Evolutionary conservation across 2,888 invertebrate species (phyloP).

Genomic region (Rhaphigaster nebulosa): DNA sequence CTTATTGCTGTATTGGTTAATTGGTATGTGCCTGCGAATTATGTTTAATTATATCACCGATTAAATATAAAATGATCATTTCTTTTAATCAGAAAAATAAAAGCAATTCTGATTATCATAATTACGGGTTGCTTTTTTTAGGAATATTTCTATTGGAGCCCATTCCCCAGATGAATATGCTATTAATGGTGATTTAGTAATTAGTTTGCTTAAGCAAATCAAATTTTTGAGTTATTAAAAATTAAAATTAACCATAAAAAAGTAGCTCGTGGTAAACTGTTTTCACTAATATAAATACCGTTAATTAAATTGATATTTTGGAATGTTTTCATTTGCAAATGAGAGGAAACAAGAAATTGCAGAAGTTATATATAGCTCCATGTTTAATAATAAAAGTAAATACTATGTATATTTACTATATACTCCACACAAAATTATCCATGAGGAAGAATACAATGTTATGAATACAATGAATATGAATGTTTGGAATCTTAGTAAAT

Average conservation of each 20-base stretch:
- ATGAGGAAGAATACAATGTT: too few species aligned
- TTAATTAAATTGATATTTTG: too few species aligned
- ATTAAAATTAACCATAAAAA: background rate
- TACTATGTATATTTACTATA: too few species aligned
- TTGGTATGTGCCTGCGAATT: background rate
- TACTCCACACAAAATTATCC: too few species aligned
- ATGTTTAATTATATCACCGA: background rate
- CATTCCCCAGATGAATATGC: background rate
- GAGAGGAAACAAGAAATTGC: too few species aligned
- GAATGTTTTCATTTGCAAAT: too few species aligned
- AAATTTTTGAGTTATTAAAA: background rate
- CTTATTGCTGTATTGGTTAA: background rate
- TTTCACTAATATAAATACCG: too few species aligned
- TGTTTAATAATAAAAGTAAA: too few species aligned
- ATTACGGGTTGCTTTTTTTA: background rate
- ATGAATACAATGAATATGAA: too few species aligned
- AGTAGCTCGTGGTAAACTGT: too few species aligned
- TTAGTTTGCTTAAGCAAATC: background rate
- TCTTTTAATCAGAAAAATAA: background rate
- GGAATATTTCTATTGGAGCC: background rate
- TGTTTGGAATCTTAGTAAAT: too few species aligned
- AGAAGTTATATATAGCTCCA: too few species aligned
- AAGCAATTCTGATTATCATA: background rate
- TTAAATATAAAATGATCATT: background rate
- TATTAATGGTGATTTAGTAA: background rate